These are phyloP conservation scores for Polia nebulosa DNA, from an alignment of 2,888 invertebrate genomes.

Conservation along the genomic window DNA sequence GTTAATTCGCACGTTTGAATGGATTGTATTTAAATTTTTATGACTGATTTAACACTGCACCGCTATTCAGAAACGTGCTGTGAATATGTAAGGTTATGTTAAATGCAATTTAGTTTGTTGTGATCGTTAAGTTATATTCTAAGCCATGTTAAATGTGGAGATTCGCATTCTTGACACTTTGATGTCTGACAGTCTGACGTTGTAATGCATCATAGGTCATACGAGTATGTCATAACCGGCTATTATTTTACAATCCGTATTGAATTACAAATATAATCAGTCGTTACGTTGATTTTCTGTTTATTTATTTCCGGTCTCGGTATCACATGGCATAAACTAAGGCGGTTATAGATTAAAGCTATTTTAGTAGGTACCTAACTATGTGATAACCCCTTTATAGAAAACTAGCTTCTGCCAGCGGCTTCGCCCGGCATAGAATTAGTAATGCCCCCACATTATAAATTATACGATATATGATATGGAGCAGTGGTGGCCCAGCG, in stretches of 20 bases:
- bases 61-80: conserved; percentile 27
- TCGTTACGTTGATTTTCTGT: background rate
- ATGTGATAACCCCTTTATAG: too few species aligned
- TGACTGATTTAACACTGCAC: conserved; percentile 27
- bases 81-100: conserved; percentile 29
- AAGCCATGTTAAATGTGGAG: background rate
- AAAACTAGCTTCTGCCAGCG: too few species aligned
- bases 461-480: too few species aligned
- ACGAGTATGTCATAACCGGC: background rate
- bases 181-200: background rate
- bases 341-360: too few species aligned
- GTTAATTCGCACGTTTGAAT: background rate
- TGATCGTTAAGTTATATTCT: background rate
- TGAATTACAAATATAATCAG: background rate
- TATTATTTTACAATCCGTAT: background rate
- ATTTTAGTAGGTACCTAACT: too few species aligned
- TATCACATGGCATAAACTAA: too few species aligned
- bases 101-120: conserved; percentile 26
- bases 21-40: conserved; percentile 67
- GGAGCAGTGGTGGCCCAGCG: too few species aligned
- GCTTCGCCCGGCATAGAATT: too few species aligned
- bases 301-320: background rate
- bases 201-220: background rate
- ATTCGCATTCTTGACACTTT: conserved; percentile 7
- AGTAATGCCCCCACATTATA: too few species aligned